A percentile compares a stretch with the other conserved stretches of the same genome.
These are phyloP conservation scores for Xiphophorus couchianus DNA, from an alignment of 2,113 vertebrate genomes.

Conservation along the genomic window DNA sequence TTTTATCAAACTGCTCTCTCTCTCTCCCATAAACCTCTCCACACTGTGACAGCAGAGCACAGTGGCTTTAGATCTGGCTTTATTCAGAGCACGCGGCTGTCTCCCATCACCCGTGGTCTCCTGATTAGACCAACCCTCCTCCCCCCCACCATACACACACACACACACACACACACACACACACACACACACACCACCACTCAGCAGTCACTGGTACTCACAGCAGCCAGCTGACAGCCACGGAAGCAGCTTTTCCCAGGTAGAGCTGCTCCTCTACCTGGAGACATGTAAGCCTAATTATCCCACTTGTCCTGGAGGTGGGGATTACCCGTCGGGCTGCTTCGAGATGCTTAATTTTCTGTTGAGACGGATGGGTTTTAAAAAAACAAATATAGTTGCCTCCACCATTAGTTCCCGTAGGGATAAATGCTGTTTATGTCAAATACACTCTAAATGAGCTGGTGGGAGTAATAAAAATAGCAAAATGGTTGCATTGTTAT, in stretches of 20 bases:
- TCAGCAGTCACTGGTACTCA: conserved; percentile 49
- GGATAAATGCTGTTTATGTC: background rate
- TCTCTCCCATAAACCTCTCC: conserved; percentile 1
- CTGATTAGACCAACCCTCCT: conserved; percentile 50
- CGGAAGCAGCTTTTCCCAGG: conserved; percentile 56
- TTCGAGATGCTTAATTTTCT: conserved; percentile 34
- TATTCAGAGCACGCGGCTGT: conserved; percentile 62
- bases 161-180: too few species aligned
- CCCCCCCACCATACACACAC: background rate
- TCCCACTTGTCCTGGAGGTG: conserved; percentile 39
- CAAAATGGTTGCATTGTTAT: too few species aligned
- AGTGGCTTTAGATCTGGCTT: conserved; percentile 30
- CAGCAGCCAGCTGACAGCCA: conserved; percentile 44
- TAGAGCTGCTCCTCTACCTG: conserved; percentile 40
- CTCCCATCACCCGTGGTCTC: conserved; percentile 58
- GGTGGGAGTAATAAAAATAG: too few species aligned
- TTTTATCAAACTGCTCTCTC: conserved; percentile 13
- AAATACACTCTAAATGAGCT: too few species aligned
- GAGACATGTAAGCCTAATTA: conserved; percentile 55
- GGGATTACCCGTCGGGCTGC: conserved; percentile 52
- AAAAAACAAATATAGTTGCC: conserved; percentile 30
- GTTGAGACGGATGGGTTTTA: conserved; percentile 28
- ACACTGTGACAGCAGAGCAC: conserved; percentile 30
- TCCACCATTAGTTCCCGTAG: conserved; percentile 15
- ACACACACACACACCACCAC: background rate